Conservation (phyloP, 2,113 vertebrate species). For the Athene noctua region DNA sequence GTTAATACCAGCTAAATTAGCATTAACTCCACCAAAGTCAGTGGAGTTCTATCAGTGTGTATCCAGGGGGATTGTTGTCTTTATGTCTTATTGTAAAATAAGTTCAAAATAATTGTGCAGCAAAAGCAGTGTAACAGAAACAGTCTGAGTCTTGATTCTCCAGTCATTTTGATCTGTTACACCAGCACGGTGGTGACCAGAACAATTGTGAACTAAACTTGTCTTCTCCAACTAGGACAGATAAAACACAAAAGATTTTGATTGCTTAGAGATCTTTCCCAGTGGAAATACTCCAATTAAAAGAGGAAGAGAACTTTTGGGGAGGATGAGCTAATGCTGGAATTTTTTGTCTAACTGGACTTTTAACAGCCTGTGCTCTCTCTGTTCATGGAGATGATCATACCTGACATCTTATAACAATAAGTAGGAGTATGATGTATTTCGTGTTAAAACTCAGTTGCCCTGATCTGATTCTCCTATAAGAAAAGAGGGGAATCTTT, state of each 20-base stretch:
- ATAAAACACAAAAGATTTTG: neutral
- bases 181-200: neutral
- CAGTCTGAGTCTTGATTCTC: neutral
- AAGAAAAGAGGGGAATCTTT: neutral
- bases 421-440: neutral
- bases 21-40: neutral
- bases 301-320: neutral
- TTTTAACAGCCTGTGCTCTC: neutral
- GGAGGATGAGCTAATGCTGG: neutral
- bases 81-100: neutral
- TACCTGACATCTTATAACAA: neutral
- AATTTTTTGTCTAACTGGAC: neutral
- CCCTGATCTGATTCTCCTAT: neutral
- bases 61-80: neutral
- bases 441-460: neutral
- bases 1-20: neutral
- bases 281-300: neutral
- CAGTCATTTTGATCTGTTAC: neutral
- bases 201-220: neutral
- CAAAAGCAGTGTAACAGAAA: neutral
- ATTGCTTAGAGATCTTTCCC: neutral
- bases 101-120: neutral
- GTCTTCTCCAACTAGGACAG: neutral
- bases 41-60: neutral
- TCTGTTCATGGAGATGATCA: neutral